Evolutionary conservation across 2,113 vertebrate genomes (phyloP).

Genomic region (Athene noctua): DNA sequence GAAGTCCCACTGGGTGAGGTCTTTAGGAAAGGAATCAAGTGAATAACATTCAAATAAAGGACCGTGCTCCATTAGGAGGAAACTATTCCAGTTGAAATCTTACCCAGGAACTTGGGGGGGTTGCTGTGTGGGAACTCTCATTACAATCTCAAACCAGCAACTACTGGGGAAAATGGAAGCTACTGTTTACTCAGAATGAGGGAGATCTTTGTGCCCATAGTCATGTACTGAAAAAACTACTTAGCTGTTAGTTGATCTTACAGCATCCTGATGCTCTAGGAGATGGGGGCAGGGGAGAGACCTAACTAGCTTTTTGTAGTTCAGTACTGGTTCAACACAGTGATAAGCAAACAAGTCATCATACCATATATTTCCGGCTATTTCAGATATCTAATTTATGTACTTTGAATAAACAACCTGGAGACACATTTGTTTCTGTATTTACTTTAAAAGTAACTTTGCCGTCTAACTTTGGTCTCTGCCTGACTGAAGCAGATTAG

Average conservation of each 20-base stretch:
- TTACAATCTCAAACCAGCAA: not conserved
- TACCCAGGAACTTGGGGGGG: slow-evolving; percentile 41
- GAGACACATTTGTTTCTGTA: not conserved
- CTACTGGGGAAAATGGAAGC: slow-evolving; percentile 46
- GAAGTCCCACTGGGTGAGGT: not conserved
- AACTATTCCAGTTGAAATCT: slow-evolving; percentile 56
- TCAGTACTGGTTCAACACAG: not conserved
- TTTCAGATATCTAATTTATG: not conserved
- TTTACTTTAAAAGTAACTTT: not conserved
- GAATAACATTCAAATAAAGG: slow-evolving; percentile 37
- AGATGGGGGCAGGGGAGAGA: not conserved
- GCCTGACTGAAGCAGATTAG: not conserved
- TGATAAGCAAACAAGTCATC: not conserved
- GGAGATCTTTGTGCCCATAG: slow-evolving; percentile 39
- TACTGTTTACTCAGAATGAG: slow-evolving; percentile 47
- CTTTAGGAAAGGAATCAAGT: slow-evolving; percentile 1
- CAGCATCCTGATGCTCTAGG: not conserved
- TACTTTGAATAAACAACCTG: not conserved
- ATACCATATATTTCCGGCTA: not conserved
- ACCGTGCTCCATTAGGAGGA: not conserved
- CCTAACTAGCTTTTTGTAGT: not conserved
- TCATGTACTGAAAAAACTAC: not conserved
- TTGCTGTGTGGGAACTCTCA: slow-evolving; percentile 42
- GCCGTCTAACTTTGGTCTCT: not conserved
- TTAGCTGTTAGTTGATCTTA: slow-evolving; percentile 41